phyloP scores from a whole-genome alignment of 2,113 vertebrate species.

The Anguilla rostrata region DNA sequence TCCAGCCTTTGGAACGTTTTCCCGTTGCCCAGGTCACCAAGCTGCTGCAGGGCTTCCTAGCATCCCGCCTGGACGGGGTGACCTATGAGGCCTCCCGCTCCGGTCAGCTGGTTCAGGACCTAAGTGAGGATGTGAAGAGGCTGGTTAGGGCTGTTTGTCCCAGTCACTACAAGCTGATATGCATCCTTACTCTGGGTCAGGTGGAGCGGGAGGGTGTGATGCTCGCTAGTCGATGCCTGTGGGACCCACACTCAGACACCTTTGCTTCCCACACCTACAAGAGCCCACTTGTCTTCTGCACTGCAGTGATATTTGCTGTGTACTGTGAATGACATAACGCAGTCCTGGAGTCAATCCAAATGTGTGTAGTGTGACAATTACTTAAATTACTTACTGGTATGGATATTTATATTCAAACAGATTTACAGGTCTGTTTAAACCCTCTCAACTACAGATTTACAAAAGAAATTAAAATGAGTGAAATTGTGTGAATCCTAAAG shows the following conservation, averaged over 20 bases:
- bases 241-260: conserved; percentile 38
- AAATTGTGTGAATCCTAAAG: no score
- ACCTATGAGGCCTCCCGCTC: conserved; percentile 25
- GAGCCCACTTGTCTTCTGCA: conserved; percentile 40
- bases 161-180: conserved; percentile 31
- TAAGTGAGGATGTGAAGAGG: conserved; percentile 23
- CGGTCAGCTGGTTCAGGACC: conserved; percentile 13
- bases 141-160: conserved; percentile 30
- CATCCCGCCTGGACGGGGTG: conserved; percentile 13
- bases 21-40: not conserved
- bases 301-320: conserved; percentile 15
- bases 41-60: conserved; percentile 45
- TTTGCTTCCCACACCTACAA: conserved; percentile 16
- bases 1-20: conserved; percentile 28
- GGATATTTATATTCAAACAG: not conserved
- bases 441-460: not conserved
- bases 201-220: conserved; percentile 26
- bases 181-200: conserved; percentile 29
- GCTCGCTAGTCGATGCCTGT: conserved; percentile 44
- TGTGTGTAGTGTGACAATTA: not conserved
- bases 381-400: not conserved
- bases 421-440: not conserved
- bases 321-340: conserved; percentile 37
- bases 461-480: no score
- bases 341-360: not conserved